These are phyloP conservation scores for Nyctibius grandis DNA, from an alignment of 2,797 vertebrate species.

Conservation along the genomic window DNA sequence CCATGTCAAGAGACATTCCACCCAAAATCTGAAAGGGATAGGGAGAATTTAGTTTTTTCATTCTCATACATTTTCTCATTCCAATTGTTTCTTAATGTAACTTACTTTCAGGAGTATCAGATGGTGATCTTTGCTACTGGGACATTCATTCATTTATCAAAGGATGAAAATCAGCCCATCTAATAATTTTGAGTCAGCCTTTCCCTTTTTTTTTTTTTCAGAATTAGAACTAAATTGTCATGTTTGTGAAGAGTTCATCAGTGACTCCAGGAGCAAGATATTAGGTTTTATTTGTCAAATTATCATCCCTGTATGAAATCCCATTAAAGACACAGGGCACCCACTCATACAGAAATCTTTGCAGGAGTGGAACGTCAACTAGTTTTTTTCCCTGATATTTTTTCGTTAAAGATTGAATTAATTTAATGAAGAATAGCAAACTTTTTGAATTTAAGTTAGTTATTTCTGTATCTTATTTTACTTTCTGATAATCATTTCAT, in stretches of 20 bases:
- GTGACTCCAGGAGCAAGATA: background rate
- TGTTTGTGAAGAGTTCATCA: background rate
- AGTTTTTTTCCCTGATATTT: background rate
- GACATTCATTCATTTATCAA: background rate
- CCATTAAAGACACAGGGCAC: background rate
- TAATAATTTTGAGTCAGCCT: background rate
- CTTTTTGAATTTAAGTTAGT: background rate
- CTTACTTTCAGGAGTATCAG: background rate
- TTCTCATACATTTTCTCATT: background rate
- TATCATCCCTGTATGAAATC: background rate
- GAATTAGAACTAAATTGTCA: background rate
- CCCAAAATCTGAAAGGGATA: background rate
- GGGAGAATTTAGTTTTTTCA: background rate
- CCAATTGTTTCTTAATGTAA: background rate
- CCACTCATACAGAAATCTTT: background rate
- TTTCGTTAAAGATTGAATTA: background rate
- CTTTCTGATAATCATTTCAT: slow-evolving; percentile 51
- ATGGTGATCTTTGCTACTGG: background rate
- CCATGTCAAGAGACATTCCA: background rate
- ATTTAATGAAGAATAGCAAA: background rate
- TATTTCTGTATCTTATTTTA: slow-evolving; percentile 33
- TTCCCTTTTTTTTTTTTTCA: background rate
- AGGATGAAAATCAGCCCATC: background rate
- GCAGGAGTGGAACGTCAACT: background rate
- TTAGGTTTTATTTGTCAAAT: background rate